A percentile compares a stretch with the other conserved stretches of the same genome.
These are phyloP conservation scores for Conistra vaccinii DNA, from an alignment of 2,888 invertebrate species.

Conservation along the genomic window DNA sequence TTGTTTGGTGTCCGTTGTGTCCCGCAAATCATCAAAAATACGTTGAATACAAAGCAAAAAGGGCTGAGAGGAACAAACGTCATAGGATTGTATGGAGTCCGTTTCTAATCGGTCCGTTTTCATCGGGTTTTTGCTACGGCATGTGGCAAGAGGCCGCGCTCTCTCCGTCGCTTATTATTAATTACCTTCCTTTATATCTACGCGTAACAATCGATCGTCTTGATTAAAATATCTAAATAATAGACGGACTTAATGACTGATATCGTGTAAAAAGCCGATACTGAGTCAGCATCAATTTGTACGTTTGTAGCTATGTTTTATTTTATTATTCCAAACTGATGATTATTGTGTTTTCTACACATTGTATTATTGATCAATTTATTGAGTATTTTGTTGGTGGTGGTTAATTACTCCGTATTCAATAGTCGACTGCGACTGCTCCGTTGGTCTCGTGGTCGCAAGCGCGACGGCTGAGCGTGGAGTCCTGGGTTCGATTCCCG, in stretches of 20 bases:
- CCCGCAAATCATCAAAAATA: constrained; percentile 83
- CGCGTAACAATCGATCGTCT: constrained; percentile 86
- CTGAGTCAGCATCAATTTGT: constrained; percentile 75
- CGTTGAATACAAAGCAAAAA: constrained; percentile 80
- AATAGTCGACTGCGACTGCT: too few relatives aligned
- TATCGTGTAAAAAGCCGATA: constrained; percentile 73
- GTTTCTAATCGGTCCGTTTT: constrained; percentile 88
- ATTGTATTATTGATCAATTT: constrained; percentile 12
- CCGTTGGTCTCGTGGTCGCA: too few relatives aligned
- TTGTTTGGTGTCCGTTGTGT: constrained; percentile 73
- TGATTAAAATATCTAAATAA: constrained; percentile 90
- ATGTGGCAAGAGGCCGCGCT: constrained; percentile 82
- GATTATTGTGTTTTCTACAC: constrained; percentile 24
- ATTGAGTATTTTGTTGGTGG: background rate
- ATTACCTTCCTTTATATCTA: constrained; percentile 88
- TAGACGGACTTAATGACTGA: constrained; percentile 82
- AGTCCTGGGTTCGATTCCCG: too few relatives aligned
- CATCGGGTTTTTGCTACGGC: constrained; percentile 87
- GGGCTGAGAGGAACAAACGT: constrained; percentile 81
- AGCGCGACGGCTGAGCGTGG: too few relatives aligned
- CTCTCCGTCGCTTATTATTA: constrained; percentile 87
- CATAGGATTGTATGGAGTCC: constrained; percentile 83
- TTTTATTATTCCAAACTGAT: constrained; percentile 38
- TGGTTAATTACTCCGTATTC: too few relatives aligned
- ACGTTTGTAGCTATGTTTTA: constrained; percentile 38